Base-by-base conservation (phyloP, 1,140 invertebrate species). In the Pachypeltis micranthus region DNA sequence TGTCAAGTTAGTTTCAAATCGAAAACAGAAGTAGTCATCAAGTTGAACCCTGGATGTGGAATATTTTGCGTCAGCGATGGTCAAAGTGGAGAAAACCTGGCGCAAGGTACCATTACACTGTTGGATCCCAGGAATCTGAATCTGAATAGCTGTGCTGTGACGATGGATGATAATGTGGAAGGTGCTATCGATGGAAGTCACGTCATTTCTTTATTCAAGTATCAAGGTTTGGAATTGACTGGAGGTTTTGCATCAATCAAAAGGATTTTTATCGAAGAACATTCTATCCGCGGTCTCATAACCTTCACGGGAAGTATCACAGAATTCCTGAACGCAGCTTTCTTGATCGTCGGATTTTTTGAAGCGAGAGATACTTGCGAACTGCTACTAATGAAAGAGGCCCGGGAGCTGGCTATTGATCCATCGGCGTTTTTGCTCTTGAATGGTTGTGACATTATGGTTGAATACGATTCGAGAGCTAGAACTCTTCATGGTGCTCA, bases 281-380 rank as follows among this genome's bases (percentile, higher is more conserved):
- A 51, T 51, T 58, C 47, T 4, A 27, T 63, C 7, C 27, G 24
- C 7, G 65, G 14, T 1, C 51, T 29, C 19, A 57, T 67, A 23
- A 39, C 27, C 25, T 67, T 63, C 63, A 59, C 2, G n/a, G 60
- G 61, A 44, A 59, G 58, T 31, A 44, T 27, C 39, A 58, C 39
- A 44, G 16, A 44, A 3, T 65, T 63, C 23, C 25, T 65, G 24
- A 57, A 65, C 26, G 21, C 31, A 24, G 14, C 63, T 14, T 58
- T 65, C 19, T 58, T 63, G 25, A 3, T 63, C 16, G 19, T 64
- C 1, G 28, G 23, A 12, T 65, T 62, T 60, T 54, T 51, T 14
- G 34, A 60, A 27, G 28, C 44, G 4, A 10, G 21, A 21, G 4
- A 10, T 4, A 10, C 21, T 7, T 10, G 47, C 10, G 47, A 51